Evolutionary conservation across 2,797 vertebrate genomes (phyloP), one percentile per base, ranked within the genome.

Genomic region (Tolypeutes matacus): DNA sequence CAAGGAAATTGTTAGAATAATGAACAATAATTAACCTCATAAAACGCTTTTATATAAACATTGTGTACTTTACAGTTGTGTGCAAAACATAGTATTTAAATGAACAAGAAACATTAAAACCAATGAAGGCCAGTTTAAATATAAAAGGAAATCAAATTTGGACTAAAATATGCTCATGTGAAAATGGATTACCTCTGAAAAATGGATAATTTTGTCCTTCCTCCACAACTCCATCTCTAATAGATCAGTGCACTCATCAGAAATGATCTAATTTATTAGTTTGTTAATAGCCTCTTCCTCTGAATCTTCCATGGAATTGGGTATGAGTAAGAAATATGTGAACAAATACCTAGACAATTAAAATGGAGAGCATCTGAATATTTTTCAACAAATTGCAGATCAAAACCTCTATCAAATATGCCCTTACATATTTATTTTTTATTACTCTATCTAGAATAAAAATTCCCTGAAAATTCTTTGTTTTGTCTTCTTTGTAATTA

Each of bases 81-180:
- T 85, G 96, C 96, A 95, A 97, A 96, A 95, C 76, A 97, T 31
- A 86, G 49, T 95, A 96, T 97, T 97, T 96, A 96, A 96, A 97
- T 94, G 36, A 62, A 76, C 77, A 96, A 96, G 93, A 97, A 97
- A 97, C 94, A 95, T 96, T 97, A 97, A 96, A 89, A 65, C 89
- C 94, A 96, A 86, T 89, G 78, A 94, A 95, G 29, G 7, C 3
- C 97, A 95, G 98, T 97, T 98, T 93, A 95, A 96, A 96, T 96
- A 92, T 58, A 60, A 84, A 98, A 56, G 56, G n/a, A 81, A 86
- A 96, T 96, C 94, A 77, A 83, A 95, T 92, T 10, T 93, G n/a
- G 7, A 95, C 96, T 98, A 94, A 98, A 98, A 97, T 96, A 18
- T 91, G 60, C 84, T 95, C 36, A 75, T 95, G 85, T 88, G 70